Percentiles rank a stretch among this genome's conserved stretches.
These are phyloP conservation scores for Zootoca vivipara DNA, from an alignment of 2,113 vertebrate genomes.

Conservation along the genomic window DNA sequence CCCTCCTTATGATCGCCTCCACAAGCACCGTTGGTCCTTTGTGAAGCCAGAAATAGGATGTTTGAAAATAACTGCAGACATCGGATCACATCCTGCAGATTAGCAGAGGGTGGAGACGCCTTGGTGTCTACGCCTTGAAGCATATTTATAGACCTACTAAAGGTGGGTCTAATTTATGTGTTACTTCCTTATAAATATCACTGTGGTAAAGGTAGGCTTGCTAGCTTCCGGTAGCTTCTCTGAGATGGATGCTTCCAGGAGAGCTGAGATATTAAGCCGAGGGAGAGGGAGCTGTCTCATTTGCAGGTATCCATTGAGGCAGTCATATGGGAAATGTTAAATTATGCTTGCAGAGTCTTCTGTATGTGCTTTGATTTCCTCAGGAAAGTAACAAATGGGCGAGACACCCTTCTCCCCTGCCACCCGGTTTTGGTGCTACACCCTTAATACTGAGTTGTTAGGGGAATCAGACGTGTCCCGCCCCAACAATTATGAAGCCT, in stretches of 20 bases:
- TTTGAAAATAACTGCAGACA: background rate
- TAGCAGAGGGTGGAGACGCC: background rate
- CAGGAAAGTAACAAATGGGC: background rate
- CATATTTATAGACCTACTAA: constrained; percentile 35
- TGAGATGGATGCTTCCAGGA: constrained; percentile 28
- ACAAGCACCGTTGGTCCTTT: background rate
- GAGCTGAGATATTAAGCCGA: constrained; percentile 39
- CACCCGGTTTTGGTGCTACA: background rate
- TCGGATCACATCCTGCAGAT: background rate
- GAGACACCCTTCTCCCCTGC: too few relatives aligned
- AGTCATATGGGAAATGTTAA: constrained; percentile 34
- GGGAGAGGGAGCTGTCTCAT: constrained; percentile 36
- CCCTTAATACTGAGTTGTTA: background rate
- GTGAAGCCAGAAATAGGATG: background rate
- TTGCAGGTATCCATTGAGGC: constrained; percentile 41
- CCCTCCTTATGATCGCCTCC: background rate
- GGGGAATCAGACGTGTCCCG: background rate
- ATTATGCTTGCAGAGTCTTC: constrained; percentile 34
- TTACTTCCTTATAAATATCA: constrained; percentile 39
- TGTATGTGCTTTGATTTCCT: constrained; percentile 38
- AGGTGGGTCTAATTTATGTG: constrained; percentile 40
- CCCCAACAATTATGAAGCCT: background rate
- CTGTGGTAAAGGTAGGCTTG: background rate
- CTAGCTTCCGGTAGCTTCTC: constrained; percentile 32
- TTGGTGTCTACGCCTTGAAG: constrained; percentile 6